Evolutionary conservation across 53 echinoderm and acorn worm genomes (phyloP), one percentile per base, ranked within the genome.

Genomic region (Luidia sarsii): DNA sequence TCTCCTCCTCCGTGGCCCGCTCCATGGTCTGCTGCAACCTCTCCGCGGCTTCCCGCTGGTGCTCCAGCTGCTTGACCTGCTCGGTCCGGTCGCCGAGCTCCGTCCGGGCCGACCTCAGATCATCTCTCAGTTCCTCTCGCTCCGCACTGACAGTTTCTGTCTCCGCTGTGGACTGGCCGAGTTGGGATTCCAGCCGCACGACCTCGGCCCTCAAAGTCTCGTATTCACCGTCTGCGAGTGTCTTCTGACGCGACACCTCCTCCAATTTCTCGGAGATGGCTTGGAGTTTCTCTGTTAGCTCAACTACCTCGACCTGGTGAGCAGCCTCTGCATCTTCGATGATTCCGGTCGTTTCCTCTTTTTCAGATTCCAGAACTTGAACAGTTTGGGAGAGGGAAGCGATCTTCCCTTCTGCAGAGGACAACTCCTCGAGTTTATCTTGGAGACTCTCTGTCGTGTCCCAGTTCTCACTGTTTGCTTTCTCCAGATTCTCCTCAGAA

Each of bases 11-110:
- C 13, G 54, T 38, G 48, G 33, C 75, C 31, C 54, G 51, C 21
- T 75, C 85, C 67, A 75, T 65, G 43, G 56, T 75, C 9, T 65
- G 19, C 24, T 75, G 75, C 20, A 64, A 37, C 29, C 52, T 48
- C 64, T 85, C 39, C 4, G 67, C 34, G 49, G 85, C 65, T 50
- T 53, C 56, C 43, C 75, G 21, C 39, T 85, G 75, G 32, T 64
- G 39, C 5, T 67, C 67, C 55, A 68, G 14, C 48, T 75, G 65
- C 3, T 46, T 43, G 41, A 52, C 77, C 46, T 90, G 67, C 75
- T 82, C 68, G 14, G 32, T 82, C 31, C 55, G 51, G 77, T 67
- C 70, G 7, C 62, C 60, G n/a, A 90, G 64, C 70, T 86, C 77
- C 15, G 60, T 79, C 3, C 50, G 66, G 48, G 83, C 31, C 24